Conservation (phyloP, 1,140 invertebrate species). For the Augochlora pura region DNA sequence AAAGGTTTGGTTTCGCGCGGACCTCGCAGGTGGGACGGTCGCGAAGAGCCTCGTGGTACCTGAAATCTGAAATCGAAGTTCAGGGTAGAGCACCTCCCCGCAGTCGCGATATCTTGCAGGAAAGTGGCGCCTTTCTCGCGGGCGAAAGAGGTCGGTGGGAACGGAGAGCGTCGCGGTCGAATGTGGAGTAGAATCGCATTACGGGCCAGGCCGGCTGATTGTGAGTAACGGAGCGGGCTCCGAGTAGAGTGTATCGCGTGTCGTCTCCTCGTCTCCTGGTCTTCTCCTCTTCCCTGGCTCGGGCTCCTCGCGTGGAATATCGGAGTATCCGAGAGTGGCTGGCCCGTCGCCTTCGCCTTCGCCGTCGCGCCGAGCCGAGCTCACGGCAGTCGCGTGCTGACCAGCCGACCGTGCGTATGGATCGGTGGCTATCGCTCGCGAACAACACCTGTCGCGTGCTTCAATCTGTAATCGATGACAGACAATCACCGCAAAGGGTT, state of each 20-base stretch:
- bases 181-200: slow-evolving; percentile 59
- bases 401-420: slow-evolving; percentile 58
- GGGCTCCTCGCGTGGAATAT: slow-evolving; percentile 40
- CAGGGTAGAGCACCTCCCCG: slow-evolving; percentile 27
- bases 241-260: slow-evolving; percentile 70
- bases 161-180: slow-evolving; percentile 50
- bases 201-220: too few relatives aligned
- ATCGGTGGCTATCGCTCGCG: neutral
- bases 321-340: slow-evolving; percentile 1
- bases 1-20: too few relatives aligned
- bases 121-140: slow-evolving; percentile 40
- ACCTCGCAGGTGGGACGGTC: too few relatives aligned
- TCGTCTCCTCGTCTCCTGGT: slow-evolving; percentile 43
- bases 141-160: slow-evolving; percentile 29
- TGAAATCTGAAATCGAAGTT: slow-evolving; percentile 17
- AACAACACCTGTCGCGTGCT: neutral
- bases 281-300: neutral
- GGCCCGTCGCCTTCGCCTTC: too few relatives aligned
- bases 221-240: slow-evolving; percentile 71
- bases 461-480: slow-evolving; percentile 26
- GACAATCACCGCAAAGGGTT: slow-evolving; percentile 12
- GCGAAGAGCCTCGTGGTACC: neutral
- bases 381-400: slow-evolving; percentile 66
- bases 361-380: too few relatives aligned
- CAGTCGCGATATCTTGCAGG: slow-evolving; percentile 20